Base-by-base conservation (phyloP, 2,888 invertebrate species). In the Drosophila longiperda region DNA sequence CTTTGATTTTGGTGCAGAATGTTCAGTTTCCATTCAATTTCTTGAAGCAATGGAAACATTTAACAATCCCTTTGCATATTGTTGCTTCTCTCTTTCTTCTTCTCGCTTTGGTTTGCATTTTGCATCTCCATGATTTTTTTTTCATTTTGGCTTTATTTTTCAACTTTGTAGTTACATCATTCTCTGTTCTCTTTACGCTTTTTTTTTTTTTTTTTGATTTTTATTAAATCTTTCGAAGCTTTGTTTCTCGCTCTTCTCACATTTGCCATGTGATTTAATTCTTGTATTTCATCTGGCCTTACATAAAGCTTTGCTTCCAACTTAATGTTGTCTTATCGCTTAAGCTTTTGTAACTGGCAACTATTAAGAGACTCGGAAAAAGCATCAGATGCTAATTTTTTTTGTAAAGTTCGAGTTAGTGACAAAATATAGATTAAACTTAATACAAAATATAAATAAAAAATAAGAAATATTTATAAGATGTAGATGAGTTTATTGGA, bases 1-100 rank as follows among this genome's bases (percentile, higher is more conserved):
- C 69, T 81, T 75, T 72, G 84, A 81, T 75, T 65, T 62, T 54
- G 26, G 8, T 36, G 49, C 32, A 34, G 5, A 17, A 45, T 62
- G 58, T 70, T 34, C 32, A 32, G 20, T 40, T 49, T 36, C 36
- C 5, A 17, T 38, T 66, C n/a, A 26, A 65, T 54, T 38, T 26
- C 29, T 73, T 20, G 26, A 49, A 73, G 45, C n/a, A 40, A 2
- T n/a, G 20, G 38, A n/a, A 49, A 42, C 29, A 52, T 52, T 70
- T 38, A 3, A 38, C 17, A 70, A 50, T 50, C 17, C 11, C 20
- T 20, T 45, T 42, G 26, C 20, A n/a, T 17, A 6, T 15, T 26
- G 20, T 20, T 40, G 4, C n/a, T 40, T 40, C 34, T n/a, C 12
- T 33, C n/a, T 12, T 34, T 12, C 9, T n/a, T n/a, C n/a, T 8